These are phyloP conservation scores for Ennomos quercinarius DNA, from an alignment of 2,888 invertebrate species.

Conservation along the genomic window DNA sequence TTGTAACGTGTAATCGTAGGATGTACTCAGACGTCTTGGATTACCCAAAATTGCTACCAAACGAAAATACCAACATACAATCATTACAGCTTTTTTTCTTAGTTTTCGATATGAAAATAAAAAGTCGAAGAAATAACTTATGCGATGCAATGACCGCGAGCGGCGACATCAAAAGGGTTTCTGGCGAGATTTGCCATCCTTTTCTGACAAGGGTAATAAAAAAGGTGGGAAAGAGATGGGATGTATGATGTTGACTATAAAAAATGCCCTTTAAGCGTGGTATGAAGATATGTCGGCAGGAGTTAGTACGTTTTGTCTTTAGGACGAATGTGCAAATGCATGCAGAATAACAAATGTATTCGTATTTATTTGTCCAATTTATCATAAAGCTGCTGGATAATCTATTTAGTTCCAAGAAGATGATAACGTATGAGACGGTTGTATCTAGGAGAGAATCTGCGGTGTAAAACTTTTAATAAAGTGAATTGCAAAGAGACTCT, in stretches of 20 bases:
- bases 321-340: constrained; percentile 48
- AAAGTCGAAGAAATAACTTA: constrained; percentile 63
- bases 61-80: constrained; percentile 63
- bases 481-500: no score
- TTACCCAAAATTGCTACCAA: constrained; percentile 77
- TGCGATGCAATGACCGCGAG: constrained; percentile 73
- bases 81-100: constrained; percentile 67
- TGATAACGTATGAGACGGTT: constrained; percentile 15
- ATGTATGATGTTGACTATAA: constrained; percentile 57
- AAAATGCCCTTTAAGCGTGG: constrained; percentile 68
- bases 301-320: constrained; percentile 44
- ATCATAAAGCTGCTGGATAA: constrained; percentile 22
- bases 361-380: constrained; percentile 25
- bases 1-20: constrained; percentile 64
- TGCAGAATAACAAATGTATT: constrained; percentile 49
- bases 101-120: constrained; percentile 78
- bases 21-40: constrained; percentile 65
- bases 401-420: constrained; percentile 22
- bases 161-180: constrained; percentile 77
- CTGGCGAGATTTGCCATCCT: constrained; percentile 63
- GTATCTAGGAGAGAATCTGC: constrained; percentile 11
- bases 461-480: background rate
- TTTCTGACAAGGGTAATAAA: constrained; percentile 38
- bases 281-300: constrained; percentile 57
- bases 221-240: constrained; percentile 48